These are phyloP conservation scores for Myotis findleyi DNA, from an alignment of 2,797 vertebrate species.

Conservation along the genomic window DNA sequence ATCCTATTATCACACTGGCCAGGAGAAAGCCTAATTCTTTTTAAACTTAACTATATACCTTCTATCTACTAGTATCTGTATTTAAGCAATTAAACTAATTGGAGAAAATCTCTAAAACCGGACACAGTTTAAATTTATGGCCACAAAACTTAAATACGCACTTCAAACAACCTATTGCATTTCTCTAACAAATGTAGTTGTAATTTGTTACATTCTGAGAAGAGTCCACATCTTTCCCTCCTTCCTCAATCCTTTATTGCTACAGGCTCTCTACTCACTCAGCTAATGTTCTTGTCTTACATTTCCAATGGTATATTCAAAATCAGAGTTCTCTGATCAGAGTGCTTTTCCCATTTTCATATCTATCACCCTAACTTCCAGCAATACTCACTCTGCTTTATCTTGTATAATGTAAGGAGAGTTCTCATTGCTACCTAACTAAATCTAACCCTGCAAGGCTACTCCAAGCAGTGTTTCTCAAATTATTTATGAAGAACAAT, in stretches of 20 bases:
- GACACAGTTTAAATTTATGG: slow-evolving; percentile 2
- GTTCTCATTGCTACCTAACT: not conserved
- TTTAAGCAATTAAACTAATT: not conserved
- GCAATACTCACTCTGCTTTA: not conserved
- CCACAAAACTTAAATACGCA: slow-evolving; percentile 15
- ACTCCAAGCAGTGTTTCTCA: slow-evolving; percentile 29
- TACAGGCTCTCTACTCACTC: not conserved
- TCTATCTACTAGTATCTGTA: not conserved
- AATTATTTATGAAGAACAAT: slow-evolving; percentile 22
- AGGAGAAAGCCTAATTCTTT: slow-evolving; percentile 13
- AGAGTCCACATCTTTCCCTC: not conserved
- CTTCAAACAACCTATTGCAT: not conserved
- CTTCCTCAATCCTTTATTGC: not conserved
- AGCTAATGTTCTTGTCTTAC: not conserved
- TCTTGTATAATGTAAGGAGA: not conserved
- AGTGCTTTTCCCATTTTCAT: slow-evolving; percentile 14
- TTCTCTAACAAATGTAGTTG: not conserved
- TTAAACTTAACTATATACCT: not conserved
- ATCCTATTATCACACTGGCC: not conserved
- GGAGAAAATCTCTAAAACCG: slow-evolving; percentile 24
- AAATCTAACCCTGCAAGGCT: not conserved
- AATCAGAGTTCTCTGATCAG: not conserved
- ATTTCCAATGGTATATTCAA: not conserved
- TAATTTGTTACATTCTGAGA: not conserved
- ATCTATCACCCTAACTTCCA: not conserved